phyloP scores from a whole-genome alignment of 53 echinoderm and acorn worm species.

The Zoroaster sp. region DNA sequence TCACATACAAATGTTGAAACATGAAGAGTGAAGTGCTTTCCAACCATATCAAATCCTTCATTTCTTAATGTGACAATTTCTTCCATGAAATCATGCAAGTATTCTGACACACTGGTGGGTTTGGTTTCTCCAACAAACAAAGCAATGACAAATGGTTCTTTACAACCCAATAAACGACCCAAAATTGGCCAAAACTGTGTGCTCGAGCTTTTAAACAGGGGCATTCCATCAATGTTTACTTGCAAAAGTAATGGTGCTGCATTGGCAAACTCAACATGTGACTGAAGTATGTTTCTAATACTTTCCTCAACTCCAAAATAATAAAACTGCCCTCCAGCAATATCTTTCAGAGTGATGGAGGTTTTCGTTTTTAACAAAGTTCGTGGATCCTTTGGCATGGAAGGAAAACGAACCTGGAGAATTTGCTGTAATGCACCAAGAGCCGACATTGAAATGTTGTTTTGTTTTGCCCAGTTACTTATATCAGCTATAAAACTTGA shows the following conservation, averaged over 20 bases:
- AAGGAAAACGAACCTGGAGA: neutral
- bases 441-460: constrained; percentile 34
- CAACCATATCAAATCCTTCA: constrained; percentile 29
- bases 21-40: neutral
- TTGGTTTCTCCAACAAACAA: constrained; percentile 19
- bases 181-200: constrained; percentile 44
- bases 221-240: constrained; percentile 35
- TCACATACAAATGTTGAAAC: constrained; percentile 49
- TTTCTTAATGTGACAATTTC: constrained; percentile 5
- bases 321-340: constrained; percentile 62
- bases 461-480: constrained; percentile 11
- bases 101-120: constrained; percentile 21
- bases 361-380: constrained; percentile 43
- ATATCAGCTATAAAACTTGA: constrained; percentile 5
- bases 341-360: constrained; percentile 17
- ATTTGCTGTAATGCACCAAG: constrained; percentile 34
- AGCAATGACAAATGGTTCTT: constrained; percentile 26
- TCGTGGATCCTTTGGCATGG: constrained; percentile 56
- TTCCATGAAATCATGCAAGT: constrained; percentile 39
- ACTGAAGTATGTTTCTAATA: neutral
- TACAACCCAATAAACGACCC: constrained; percentile 13
- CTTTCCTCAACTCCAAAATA: constrained; percentile 54
- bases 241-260: neutral
- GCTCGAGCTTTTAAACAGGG: constrained; percentile 31
- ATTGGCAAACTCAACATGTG: constrained; percentile 12